phyloP scores from a whole-genome alignment of 2,888 invertebrate species.

The Germaria angustata region DNA sequence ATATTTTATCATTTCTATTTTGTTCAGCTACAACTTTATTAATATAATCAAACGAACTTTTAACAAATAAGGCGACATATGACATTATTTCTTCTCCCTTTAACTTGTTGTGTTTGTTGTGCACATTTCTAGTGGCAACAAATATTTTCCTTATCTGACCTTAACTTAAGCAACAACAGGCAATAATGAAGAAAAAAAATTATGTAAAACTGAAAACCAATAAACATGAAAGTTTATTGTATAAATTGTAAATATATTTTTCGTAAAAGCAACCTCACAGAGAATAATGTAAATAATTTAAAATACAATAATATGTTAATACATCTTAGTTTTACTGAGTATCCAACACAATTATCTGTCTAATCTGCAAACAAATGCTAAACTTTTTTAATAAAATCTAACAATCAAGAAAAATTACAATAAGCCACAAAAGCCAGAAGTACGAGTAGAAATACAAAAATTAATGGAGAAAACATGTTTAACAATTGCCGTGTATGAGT shows the following conservation, averaged over 20 bases:
- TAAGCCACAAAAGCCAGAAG: too few relatives aligned
- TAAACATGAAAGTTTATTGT: slow-evolving; percentile 27
- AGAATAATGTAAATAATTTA: slow-evolving; percentile 5
- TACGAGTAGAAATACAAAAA: not conserved
- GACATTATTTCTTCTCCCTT: not conserved
- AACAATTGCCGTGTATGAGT: too few relatives aligned
- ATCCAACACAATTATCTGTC: not conserved
- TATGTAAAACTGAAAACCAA: not conserved
- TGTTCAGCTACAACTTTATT: too few relatives aligned
- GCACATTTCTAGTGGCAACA: too few relatives aligned
- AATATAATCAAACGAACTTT: too few relatives aligned
- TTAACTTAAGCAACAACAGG: not conserved
- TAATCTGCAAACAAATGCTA: not conserved
- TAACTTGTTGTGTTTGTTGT: too few relatives aligned
- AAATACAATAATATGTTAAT: slow-evolving; percentile 54
- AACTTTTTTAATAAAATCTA: slow-evolving; percentile 50
- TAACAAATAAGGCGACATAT: too few relatives aligned
- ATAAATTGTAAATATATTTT: not conserved
- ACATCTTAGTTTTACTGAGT: not conserved
- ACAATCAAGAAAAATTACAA: too few relatives aligned
- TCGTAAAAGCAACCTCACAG: not conserved
- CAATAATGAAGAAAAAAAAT: too few relatives aligned
- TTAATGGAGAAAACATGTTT: not conserved
- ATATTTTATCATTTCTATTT: too few relatives aligned
- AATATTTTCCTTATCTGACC: too few relatives aligned